Percentiles rank a stretch among this genome's conserved stretches.
Evolutionary conservation across 2,113 vertebrate species (phyloP).

Genomic region (Holacanthus passer): DNA sequence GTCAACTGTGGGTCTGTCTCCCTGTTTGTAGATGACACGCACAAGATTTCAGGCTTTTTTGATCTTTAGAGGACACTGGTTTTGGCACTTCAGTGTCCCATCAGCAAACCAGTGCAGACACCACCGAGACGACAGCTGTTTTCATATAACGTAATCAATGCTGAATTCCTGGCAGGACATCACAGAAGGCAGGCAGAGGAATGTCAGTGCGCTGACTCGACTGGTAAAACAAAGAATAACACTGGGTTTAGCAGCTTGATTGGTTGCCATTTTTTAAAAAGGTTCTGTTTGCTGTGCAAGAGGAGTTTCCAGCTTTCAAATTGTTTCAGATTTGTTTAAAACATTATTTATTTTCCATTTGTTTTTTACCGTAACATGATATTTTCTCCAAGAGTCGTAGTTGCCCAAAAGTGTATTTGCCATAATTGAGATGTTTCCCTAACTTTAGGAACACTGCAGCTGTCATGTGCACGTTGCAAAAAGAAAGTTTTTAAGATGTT

Average conservation of each 20-base stretch:
- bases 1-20: neutral
- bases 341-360: neutral
- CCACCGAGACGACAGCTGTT: conserved; percentile 23
- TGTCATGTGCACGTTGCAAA: neutral
- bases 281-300: conserved; percentile 6
- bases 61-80: conserved; percentile 14
- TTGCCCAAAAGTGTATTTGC: neutral
- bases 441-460: neutral
- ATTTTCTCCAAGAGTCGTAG: neutral
- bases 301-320: neutral
- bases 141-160: conserved; percentile 24
- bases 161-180: conserved; percentile 41
- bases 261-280: conserved; percentile 6
- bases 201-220: conserved; percentile 20
- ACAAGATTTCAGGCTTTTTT: neutral
- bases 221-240: conserved; percentile 36
- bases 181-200: neutral
- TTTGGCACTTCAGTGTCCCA: conserved; percentile 15
- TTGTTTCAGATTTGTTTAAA: neutral
- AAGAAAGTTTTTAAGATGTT: neutral
- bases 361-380: neutral
- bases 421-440: neutral
- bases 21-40: neutral
- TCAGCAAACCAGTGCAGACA: neutral
- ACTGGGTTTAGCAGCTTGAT: conserved; percentile 5